Percentiles rank a stretch among this genome's conserved stretches.
These are phyloP conservation scores for Parapristionchus giblindavisi DNA, from an alignment of 2,888 invertebrate genomes.

Conservation along the genomic window DNA sequence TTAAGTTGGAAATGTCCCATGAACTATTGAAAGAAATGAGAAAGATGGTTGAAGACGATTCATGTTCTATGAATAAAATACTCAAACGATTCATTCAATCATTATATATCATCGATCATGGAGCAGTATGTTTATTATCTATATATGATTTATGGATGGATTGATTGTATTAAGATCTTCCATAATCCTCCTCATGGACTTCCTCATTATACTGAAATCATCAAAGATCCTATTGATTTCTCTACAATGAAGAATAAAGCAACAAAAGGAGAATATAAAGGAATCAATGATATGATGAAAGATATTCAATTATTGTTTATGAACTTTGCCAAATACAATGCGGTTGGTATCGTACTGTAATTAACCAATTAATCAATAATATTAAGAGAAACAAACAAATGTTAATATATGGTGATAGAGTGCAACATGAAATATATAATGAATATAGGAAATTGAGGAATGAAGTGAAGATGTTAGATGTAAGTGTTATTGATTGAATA, in stretches of 20 bases:
- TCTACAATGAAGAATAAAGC: conserved; percentile 78
- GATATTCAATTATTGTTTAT: conserved; percentile 29
- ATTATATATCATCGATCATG: not conserved
- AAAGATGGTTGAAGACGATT: not conserved
- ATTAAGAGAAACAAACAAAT: too few species aligned
- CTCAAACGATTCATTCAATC: conserved; percentile 13
- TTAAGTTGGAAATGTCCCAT: too few species aligned
- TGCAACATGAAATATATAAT: too few species aligned
- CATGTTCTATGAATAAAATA: not conserved
- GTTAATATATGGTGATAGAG: too few species aligned
- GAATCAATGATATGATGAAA: not conserved
- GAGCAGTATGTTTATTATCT: not conserved
- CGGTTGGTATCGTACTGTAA: not conserved
- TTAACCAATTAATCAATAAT: not conserved
- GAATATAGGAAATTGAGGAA: too few species aligned
- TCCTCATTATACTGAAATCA: conserved; percentile 80
- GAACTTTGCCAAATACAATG: conserved; percentile 14
- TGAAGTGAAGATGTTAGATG: too few species aligned
- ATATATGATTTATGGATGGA: not conserved
- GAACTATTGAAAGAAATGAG: too few species aligned
- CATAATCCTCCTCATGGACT: not conserved
- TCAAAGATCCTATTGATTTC: conserved; percentile 87
- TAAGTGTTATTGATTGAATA: too few species aligned
- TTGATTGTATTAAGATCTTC: not conserved
- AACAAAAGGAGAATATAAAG: conserved; percentile 7